Evolutionary conservation across 1,140 invertebrate species (phyloP).

Genomic region (Streblospio benedicti): DNA sequence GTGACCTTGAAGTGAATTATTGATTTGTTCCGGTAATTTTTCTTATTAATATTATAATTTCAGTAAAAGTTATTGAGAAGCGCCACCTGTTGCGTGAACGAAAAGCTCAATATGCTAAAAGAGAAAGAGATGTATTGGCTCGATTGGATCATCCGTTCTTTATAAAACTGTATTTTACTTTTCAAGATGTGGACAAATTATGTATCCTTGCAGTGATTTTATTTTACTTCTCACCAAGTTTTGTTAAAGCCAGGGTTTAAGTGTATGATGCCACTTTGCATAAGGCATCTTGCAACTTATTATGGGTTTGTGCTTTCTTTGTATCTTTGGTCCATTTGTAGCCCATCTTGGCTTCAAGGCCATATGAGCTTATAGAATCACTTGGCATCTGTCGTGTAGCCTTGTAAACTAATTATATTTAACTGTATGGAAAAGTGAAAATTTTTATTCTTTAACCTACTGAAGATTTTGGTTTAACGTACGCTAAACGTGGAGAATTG

Average conservation of each 20-base stretch:
- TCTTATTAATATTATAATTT: too few species aligned
- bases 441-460: constrained; percentile 18
- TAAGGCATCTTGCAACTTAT: background rate
- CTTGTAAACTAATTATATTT: too few species aligned
- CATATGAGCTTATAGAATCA: too few species aligned
- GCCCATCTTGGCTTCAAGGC: background rate
- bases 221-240: background rate
- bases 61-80: constrained; percentile 95
- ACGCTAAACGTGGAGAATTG: constrained; percentile 89
- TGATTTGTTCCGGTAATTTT: too few species aligned
- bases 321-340: background rate
- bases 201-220: constrained; percentile 56
- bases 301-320: background rate
- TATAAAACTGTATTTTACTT: constrained; percentile 88
- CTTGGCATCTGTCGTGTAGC: constrained; percentile 1
- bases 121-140: constrained; percentile 73
- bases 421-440: too few species aligned
- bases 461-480: constrained; percentile 85
- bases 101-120: constrained; percentile 83
- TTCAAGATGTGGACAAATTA: constrained; percentile 84
- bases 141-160: constrained; percentile 63
- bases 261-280: too few species aligned
- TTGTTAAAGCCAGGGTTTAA: background rate
- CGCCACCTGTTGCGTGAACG: constrained; percentile 81
- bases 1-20: too few species aligned